Evolutionary conservation across 1,140 invertebrate species (phyloP), one percentile per base, ranked within the genome.

Genomic region (Brachionus calyciflorus): DNA sequence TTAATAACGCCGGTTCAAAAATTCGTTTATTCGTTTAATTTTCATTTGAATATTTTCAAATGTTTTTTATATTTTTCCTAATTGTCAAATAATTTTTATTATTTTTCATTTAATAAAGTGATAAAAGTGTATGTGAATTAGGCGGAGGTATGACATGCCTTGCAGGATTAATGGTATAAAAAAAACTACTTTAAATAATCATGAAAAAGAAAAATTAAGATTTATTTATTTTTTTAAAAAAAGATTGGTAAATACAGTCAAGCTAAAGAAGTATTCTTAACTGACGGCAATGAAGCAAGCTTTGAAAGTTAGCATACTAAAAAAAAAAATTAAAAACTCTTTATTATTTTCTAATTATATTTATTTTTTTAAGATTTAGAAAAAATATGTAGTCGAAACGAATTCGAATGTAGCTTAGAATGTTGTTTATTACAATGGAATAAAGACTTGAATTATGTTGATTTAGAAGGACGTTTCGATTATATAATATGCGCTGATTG

Each of bases 131-230:
- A 3, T 84, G 92, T 78, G 91, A 92, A 82, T 82, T 92, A 24
- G 91, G 91, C 3, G 91, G 91, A 3, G 91, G 91, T 0, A 92
- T 93, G 90, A 91, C 91, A 57, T 91, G 90, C 79, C 82, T 93
- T 37, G 90, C 91, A 3, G 91, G 91, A 2, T 82, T 92, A 4
- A 87, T 91, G 78, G 85, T 89, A 76, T n/a, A n/a, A n/a, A n/a
- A n/a, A 90, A 89, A 77, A 90, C 90, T 80, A 90, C 48, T 49
- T 46, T 57, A 6, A 55, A 21, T 21, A 46, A 37, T 51, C 9
- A 14, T n/a, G n/a, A n/a, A n/a, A n/a, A n/a, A n/a, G n/a, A n/a
- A n/a, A 17, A 30, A 21, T 44, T 51, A 7, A 33, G 46, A 44
- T 26, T 57, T 37, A 12, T 37, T n/a, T n/a, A 17, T 51, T n/a